Conservation (phyloP, 2,113 vertebrate genomes). For the Ellobius talpinus region DNA sequence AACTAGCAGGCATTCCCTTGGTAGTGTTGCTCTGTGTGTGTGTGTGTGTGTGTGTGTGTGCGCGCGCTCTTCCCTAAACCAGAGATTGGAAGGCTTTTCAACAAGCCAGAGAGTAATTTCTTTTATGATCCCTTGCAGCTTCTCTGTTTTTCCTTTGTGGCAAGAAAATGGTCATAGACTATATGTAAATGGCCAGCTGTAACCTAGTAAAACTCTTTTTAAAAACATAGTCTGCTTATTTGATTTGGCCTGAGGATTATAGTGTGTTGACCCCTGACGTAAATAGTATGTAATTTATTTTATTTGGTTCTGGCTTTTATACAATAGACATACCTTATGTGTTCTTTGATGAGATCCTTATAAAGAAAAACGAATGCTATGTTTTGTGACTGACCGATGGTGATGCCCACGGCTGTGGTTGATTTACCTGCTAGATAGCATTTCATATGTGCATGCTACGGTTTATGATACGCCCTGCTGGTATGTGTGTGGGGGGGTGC, state of each 20-base stretch:
- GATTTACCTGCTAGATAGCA: background rate
- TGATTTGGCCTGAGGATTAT: background rate
- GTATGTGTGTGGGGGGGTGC: background rate
- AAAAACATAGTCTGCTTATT: background rate
- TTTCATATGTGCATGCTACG: background rate
- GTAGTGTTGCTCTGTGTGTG: background rate
- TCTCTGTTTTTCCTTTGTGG: background rate
- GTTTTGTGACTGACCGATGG: background rate
- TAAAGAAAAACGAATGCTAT: background rate
- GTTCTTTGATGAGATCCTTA: background rate
- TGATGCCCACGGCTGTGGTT: background rate
- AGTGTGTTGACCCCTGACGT: background rate
- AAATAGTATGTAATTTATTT: background rate
- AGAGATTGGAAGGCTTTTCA: slow-evolving; percentile 3
- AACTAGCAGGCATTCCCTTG: background rate
- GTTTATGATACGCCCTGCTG: background rate
- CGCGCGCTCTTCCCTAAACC: no score
- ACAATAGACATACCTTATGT: background rate
- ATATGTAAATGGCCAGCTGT: background rate
- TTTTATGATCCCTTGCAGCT: background rate
- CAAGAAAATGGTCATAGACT: background rate
- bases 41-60: background rate
- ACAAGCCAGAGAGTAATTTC: background rate
- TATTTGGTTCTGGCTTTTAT: background rate
- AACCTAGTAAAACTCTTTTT: slow-evolving; percentile 29